A percentile compares a stretch with the other conserved stretches of the same genome.
These are phyloP conservation scores for Chunga burmeisteri DNA, from an alignment of 2,113 vertebrate genomes.

Conservation along the genomic window DNA sequence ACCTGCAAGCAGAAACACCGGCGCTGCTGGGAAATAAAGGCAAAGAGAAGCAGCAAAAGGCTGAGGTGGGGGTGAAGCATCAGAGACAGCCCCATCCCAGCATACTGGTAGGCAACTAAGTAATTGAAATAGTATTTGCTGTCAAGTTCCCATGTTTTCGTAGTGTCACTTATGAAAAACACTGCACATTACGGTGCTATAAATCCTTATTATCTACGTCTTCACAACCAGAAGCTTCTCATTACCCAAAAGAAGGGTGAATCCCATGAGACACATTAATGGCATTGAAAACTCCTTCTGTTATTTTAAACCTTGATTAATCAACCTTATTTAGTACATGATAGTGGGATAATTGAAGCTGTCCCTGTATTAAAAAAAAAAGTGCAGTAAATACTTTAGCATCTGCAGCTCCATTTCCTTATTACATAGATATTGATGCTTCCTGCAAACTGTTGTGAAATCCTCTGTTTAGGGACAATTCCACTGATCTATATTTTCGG, in stretches of 20 bases:
- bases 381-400: background rate
- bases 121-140: conserved; percentile 14
- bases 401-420: conserved; percentile 13
- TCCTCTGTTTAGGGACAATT: background rate
- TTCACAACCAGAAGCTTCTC: conserved; percentile 35
- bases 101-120: background rate
- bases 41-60: background rate
- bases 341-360: conserved; percentile 28
- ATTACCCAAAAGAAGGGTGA: conserved; percentile 35
- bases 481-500: conserved; percentile 22
- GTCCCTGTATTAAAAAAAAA: background rate
- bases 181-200: background rate
- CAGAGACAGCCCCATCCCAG: background rate
- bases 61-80: background rate
- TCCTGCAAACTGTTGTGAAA: conserved; percentile 10
- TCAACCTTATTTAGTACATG: conserved; percentile 22
- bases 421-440: background rate
- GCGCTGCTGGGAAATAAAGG: background rate
- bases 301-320: conserved; percentile 50
- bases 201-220: conserved; percentile 32
- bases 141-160: conserved; percentile 7
- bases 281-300: conserved; percentile 33
- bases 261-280: conserved; percentile 10
- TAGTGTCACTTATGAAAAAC: background rate
- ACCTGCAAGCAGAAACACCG: background rate